Base-by-base conservation (phyloP, 2,888 invertebrate species). In the Tromatobia lineatoria region DNA sequence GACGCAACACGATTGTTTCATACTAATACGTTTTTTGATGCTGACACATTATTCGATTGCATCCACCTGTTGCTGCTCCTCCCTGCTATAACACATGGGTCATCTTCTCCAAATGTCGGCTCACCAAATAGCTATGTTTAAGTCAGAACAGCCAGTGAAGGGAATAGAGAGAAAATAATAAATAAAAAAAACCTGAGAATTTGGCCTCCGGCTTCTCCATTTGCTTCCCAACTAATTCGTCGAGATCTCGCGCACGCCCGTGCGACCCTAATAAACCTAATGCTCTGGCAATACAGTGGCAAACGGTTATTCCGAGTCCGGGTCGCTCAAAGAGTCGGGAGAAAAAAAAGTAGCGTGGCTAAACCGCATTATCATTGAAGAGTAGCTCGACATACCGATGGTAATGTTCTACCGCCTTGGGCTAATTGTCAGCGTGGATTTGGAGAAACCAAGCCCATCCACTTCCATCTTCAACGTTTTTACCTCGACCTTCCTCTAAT, bases 201-300 rank as follows among this genome's bases (percentile, higher is more conserved):
- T 90, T 87, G 88, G 88, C 89, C 85, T 85, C 86, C 86, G 85
- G 89, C 88, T 81, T 87, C 82, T 87, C 64, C 86, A 90, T 90
- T 90, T 88, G 88, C 89, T 90, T 88, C 88, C 87, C 83, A 86
- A 90, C 89, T 91, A 90, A 90, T 90, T 90, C 89, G 89, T 89
- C 89, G 87, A 89, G 87, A 90, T 89, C 89, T 86, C 84, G 88
- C 87, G 87, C 54, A 54, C 52, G 15, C 85, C 86, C 86, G 87
- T 85, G 89, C 89, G 90, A 89, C 90, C 88, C 88, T 89, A 88
- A 90, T 90, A 88, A 86, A 88, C 70, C 80, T 70, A 64, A 75
- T 59, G 61, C 18, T 59, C 34, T 20, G 61, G 70, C 70, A 70
- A 78, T 64, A 78, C 73, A 11, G 80, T 80, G 80, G 80, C 82